Conservation (phyloP, 2,797 vertebrate species). For the Arrhamphus sclerolepis region DNA sequence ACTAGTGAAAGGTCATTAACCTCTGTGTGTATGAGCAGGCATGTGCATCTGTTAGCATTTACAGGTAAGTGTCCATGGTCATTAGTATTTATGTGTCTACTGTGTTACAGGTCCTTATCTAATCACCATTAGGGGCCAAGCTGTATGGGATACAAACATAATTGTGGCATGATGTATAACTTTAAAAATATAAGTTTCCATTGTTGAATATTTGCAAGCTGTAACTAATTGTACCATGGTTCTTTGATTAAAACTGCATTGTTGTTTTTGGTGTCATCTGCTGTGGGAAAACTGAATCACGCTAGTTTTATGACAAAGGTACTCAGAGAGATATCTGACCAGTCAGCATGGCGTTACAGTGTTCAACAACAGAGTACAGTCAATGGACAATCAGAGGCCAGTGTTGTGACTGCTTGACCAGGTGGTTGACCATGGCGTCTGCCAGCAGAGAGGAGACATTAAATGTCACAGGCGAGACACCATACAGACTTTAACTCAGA, state of each 20-base stretch:
- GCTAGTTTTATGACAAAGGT: slow-evolving; percentile 40
- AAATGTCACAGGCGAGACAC: slow-evolving; percentile 59
- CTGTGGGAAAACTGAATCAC: slow-evolving; percentile 38
- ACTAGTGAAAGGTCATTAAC: slow-evolving; percentile 59
- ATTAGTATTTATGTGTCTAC: too few species aligned
- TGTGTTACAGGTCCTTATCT: slow-evolving; percentile 30
- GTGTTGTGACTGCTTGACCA: slow-evolving; percentile 53
- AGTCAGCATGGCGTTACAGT: slow-evolving; percentile 14
- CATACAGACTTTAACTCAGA: slow-evolving; percentile 57
- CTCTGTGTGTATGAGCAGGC: slow-evolving; percentile 19
- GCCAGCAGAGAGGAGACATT: slow-evolving; percentile 62
- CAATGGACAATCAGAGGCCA: slow-evolving; percentile 36
- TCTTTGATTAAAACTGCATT: too few species aligned
- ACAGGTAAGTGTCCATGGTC: too few species aligned
- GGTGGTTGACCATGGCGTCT: slow-evolving; percentile 61
- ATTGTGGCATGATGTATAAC: too few species aligned
- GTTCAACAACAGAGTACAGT: slow-evolving; percentile 50
- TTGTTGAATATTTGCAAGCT: too few species aligned
- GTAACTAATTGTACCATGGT: too few species aligned
- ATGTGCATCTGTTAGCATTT: slow-evolving; percentile 13
- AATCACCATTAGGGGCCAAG: slow-evolving; percentile 52
- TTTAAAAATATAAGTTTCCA: too few species aligned
- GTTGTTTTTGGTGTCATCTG: not conserved
- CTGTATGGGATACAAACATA: too few species aligned
- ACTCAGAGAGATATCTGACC: slow-evolving; percentile 40